Conservation (phyloP, 2,113 vertebrate genomes). For the Dicrurus megarhynchus region DNA sequence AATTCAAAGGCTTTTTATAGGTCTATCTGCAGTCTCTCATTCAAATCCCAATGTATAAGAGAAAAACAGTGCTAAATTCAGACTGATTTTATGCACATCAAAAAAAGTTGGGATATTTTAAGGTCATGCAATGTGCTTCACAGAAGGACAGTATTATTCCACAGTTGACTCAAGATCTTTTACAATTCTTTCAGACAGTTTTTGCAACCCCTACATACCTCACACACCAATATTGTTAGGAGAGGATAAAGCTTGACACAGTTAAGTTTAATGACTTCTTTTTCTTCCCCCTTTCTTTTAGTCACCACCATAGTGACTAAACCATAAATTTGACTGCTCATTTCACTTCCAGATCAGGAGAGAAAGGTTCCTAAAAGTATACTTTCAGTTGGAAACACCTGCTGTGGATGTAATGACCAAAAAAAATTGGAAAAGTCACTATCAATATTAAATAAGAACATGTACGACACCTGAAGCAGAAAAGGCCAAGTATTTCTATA, state of each 20-base stretch:
- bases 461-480: neutral
- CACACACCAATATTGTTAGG: neutral
- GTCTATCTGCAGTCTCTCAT: neutral
- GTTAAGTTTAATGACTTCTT: neutral
- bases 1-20: constrained; percentile 49
- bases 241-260: neutral
- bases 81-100: neutral
- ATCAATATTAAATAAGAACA: neutral
- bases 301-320: neutral
- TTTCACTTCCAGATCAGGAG: neutral
- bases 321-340: neutral
- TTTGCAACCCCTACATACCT: neutral
- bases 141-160: constrained; percentile 13
- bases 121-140: constrained; percentile 13
- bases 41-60: constrained; percentile 30
- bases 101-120: constrained; percentile 43
- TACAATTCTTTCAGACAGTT: neutral
- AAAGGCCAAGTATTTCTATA: neutral
- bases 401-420: neutral
- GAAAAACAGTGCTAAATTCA: constrained; percentile 27
- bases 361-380: neutral
- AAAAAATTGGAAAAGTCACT: neutral
- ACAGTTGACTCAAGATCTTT: constrained; percentile 5
- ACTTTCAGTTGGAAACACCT: neutral
- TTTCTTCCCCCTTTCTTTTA: neutral